Base-by-base conservation (phyloP, 92 coral and sea anemone species). In the Montipora capitata region DNA sequence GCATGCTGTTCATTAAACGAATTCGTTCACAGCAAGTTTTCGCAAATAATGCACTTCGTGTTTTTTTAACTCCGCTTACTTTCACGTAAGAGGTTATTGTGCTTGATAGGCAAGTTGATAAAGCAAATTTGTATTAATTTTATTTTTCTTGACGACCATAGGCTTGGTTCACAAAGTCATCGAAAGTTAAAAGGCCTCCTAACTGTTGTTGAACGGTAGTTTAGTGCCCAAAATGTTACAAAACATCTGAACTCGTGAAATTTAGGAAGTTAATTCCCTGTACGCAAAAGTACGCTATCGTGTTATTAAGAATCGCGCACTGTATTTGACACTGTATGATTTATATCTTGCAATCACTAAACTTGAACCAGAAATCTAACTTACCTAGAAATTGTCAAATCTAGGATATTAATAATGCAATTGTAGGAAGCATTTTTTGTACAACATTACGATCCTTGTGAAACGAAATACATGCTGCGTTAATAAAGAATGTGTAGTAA, bases 271-370 rank as follows among this genome's bases (percentile, higher is more conserved):
- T 27, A 27, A 27, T 27, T 27, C 35, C 35, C 35, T 27, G 35
- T 27, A 27, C 72, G 72, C 72, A 63, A 44, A 76, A 63, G n/a
- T 42, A 76, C 11, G 12, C 12, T 43, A 41, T 42, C 40, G 12
- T 80, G 67, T 81, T 69, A 69, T 81, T 81, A 81, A 68, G 85
- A 81, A 81, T 81, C 56, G 66, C 54, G 18, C 38, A 40, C 15
- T 81, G 68, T 68, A 81, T 41, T 81, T 81, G 68, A 51, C 27
- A 81, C 52, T 8, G 76, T 48, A 40, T 13, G 69, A 56, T 69
- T 69, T 81, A 35, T 68, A 45, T 81, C 52, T 81, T 67, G 68
- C 85, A 81, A 52, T 81, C 57, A 40, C 85, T 81, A n/a, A 48
- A 51, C 85, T 76, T 69, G 68, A 81, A 81, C 20, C 58, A 72